phyloP scores from a whole-genome alignment of 2,113 vertebrate genomes.

The Oncorhynchus gorbuscha region DNA sequence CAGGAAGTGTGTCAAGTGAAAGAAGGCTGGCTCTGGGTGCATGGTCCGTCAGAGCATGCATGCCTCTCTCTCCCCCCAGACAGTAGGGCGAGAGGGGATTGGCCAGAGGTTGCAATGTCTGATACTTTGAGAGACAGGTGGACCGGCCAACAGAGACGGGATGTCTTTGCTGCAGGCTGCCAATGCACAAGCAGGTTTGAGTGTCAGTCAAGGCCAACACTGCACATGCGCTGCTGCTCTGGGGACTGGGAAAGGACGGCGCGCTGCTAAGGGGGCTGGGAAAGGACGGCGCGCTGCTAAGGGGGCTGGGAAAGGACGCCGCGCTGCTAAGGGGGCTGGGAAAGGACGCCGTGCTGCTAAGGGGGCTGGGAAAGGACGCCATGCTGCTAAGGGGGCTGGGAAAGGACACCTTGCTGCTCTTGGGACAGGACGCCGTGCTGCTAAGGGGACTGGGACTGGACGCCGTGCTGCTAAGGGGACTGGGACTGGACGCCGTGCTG shows the following conservation, averaged over 20 bases:
- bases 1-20: constrained; percentile 10
- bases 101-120: constrained; percentile 16
- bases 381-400: too few relatives aligned
- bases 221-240: constrained; percentile 12
- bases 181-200: constrained; percentile 57
- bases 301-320: neutral
- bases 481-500: too few relatives aligned
- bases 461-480: neutral
- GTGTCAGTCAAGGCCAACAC: constrained; percentile 59
- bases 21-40: constrained; percentile 55
- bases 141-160: constrained; percentile 50
- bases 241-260: too few relatives aligned
- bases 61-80: constrained; percentile 44
- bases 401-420: too few relatives aligned
- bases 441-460: too few relatives aligned
- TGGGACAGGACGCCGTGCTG: too few relatives aligned
- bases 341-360: neutral
- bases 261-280: neutral
- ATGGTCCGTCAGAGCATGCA: constrained; percentile 62
- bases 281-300: too few relatives aligned
- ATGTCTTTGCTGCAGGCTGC: constrained; percentile 55
- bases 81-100: neutral
- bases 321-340: too few relatives aligned
- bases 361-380: neutral
- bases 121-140: constrained; percentile 71